Conservation (phyloP, 2,888 invertebrate species). For the Uloborus plumipes region DNA sequence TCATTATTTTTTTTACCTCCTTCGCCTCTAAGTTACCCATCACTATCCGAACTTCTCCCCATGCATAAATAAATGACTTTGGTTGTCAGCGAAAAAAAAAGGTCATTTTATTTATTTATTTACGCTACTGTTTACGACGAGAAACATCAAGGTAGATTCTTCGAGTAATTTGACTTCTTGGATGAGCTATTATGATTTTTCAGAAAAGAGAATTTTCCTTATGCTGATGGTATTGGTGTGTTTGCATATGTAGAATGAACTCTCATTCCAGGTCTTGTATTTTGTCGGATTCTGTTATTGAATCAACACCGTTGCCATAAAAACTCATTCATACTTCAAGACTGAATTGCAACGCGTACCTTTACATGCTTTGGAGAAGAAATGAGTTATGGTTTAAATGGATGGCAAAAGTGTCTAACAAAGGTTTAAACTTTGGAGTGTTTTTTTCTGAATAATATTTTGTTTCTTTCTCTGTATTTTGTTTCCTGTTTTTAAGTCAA, state of each 20-base stretch:
- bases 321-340: constrained; percentile 20
- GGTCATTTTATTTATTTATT: constrained; percentile 29
- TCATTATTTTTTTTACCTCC: constrained; percentile 23
- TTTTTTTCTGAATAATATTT: too few relatives aligned
- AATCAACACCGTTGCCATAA: constrained; percentile 32
- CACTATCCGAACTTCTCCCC: neutral
- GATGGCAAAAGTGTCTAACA: too few relatives aligned
- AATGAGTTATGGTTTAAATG: neutral
- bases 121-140: neutral
- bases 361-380: neutral
- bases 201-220: constrained; percentile 30
- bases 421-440: too few relatives aligned
- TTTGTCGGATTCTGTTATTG: constrained; percentile 21
- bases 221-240: neutral
- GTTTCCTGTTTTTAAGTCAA: too few relatives aligned
- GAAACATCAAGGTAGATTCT: constrained; percentile 7
- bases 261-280: neutral
- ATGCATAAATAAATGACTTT: constrained; percentile 45
- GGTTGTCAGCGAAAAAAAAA: constrained; percentile 30
- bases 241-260: constrained; percentile 12
- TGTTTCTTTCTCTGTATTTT: too few relatives aligned
- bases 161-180: constrained; percentile 28
- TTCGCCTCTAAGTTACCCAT: neutral
- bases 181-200: constrained; percentile 32
- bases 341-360: constrained; percentile 24